Base-by-base conservation (phyloP, 2,113 vertebrate species). In the Brachirus orientalis region DNA sequence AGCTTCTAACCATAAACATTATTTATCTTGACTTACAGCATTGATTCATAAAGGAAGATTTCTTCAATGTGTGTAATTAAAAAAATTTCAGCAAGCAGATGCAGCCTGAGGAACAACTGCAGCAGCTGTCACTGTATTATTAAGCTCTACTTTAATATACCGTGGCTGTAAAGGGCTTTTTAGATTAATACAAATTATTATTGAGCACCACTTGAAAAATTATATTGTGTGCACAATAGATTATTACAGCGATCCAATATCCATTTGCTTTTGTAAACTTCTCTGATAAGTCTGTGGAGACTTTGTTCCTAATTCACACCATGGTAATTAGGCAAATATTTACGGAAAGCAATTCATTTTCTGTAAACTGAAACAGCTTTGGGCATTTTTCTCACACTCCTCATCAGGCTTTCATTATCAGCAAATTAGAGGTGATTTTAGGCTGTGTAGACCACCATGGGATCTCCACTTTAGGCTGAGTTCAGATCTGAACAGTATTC, bases 211-310 rank as follows among this genome's bases (percentile, higher is more conserved):
- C 65, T 79, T 61, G 38, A 64, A 69, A 68, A 28, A 2, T 47
- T 71, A 72, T 60, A 75, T 75, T 74, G 50, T 67, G 36, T 64
- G 58, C 59, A 33, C 65, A n/a, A 52, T 75, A 76, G 18, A 77
- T 71, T 63, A 69, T 54, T 44, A 17, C 57, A 64, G 63, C 75
- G 76, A 78, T 84, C 65, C 68, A 82, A 74, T 82, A 80, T 72
- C 66, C 58, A 59, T 63, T 60, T 16, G 19, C 47, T 37, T 55
- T 66, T 51, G 14, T 47, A 73, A 70, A 70, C 37, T 70, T 54
- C 65, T 10, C 6, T 44, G 41, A 60, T 74, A 68, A 69, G 16
- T 66, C 63, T 45, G 17, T 14, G 33, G 48, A 63, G 62, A 52
- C 61, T 45, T 43, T 1, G 8, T 47, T 55, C 43, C 5, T 46